Percentiles rank a stretch among this genome's conserved stretches.
phyloP scores from a whole-genome alignment of 1,140 invertebrate genomes.

The Uloborus diversus region DNA sequence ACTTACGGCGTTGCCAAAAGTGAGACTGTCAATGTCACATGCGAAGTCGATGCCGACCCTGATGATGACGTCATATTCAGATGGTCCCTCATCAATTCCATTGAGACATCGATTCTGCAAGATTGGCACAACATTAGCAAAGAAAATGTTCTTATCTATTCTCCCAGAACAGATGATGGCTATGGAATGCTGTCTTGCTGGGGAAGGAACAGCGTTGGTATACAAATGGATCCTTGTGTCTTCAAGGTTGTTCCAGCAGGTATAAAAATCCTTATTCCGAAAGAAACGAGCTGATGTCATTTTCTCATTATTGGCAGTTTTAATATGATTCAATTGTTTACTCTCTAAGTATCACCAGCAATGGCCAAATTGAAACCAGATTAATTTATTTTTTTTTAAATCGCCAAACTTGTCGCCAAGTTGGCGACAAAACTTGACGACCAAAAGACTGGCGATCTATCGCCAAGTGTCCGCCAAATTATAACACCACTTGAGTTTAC shows the following conservation, averaged over 20 bases:
- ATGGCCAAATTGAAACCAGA: no score
- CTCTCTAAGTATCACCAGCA: no score
- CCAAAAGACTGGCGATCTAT: no score
- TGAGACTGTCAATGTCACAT: conserved; percentile 78
- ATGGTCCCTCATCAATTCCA: conserved; percentile 93
- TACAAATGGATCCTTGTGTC: conserved; percentile 78
- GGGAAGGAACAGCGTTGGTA: conserved; percentile 81
- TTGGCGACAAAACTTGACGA: no score
- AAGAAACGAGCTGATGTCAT: no score
- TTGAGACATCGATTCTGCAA: conserved; percentile 77
- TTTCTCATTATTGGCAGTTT: no score
- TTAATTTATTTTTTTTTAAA: no score
- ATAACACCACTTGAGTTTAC: no score
- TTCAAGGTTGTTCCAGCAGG: conserved; percentile 64
- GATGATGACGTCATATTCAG: conserved; percentile 74
- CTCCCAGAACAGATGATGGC: conserved; percentile 78
- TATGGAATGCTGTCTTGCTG: conserved; percentile 87
- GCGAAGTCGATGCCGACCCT: conserved; percentile 86
- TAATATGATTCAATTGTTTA: no score
- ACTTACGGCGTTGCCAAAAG: conserved; percentile 83
- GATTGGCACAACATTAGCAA: conserved; percentile 60
- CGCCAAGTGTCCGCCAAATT: no score
- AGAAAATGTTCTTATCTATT: conserved; percentile 51
- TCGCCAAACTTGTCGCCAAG: no score
- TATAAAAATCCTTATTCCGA: no score